A percentile compares a stretch with the other conserved stretches of the same genome.
phyloP scores from a whole-genome alignment of 2,797 vertebrate species.

The Paramormyrops hopkinsi region DNA sequence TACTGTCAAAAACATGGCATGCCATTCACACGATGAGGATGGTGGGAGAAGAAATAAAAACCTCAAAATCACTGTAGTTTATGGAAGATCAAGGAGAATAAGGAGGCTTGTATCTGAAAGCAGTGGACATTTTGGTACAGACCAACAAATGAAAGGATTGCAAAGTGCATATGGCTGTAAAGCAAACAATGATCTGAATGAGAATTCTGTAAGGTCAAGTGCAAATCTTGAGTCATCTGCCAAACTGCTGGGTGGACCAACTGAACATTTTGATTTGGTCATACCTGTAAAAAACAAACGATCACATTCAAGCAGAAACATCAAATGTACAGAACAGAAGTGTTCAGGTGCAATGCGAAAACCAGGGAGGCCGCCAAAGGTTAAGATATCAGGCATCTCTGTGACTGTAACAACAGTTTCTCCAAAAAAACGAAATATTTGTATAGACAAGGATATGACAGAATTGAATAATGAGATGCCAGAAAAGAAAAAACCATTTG shows the following conservation, averaged over 20 bases:
- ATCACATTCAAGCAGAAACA: conserved; percentile 62
- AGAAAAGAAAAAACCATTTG: conserved; percentile 23
- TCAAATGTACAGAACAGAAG: conserved; percentile 66
- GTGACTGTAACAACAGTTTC: conserved; percentile 80
- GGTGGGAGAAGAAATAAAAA: conserved; percentile 68
- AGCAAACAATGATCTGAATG: conserved; percentile 37
- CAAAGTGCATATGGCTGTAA: conserved; percentile 31
- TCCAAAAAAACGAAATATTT: conserved; percentile 80
- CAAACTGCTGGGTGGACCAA: conserved; percentile 42
- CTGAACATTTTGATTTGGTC: conserved; percentile 61
- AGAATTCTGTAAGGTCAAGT: conserved; percentile 36
- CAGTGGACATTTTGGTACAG: conserved; percentile 52
- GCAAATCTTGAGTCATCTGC: conserved; percentile 34
- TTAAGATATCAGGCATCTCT: conserved; percentile 90
- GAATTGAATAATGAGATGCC: conserved; percentile 36
- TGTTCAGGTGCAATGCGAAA: conserved; percentile 68
- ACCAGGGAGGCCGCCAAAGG: conserved; percentile 86
- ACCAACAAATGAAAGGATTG: conserved; percentile 46
- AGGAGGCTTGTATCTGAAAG: conserved; percentile 82
- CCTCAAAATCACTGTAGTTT: conserved; percentile 83
- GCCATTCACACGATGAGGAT: conserved; percentile 39
- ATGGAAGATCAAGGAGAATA: conserved; percentile 83
- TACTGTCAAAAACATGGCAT: conserved; percentile 38
- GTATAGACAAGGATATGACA: conserved; percentile 65
- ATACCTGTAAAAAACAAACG: conserved; percentile 67